Conservation (phyloP, 2,113 vertebrate species). For the Tiliqua scincoides region DNA sequence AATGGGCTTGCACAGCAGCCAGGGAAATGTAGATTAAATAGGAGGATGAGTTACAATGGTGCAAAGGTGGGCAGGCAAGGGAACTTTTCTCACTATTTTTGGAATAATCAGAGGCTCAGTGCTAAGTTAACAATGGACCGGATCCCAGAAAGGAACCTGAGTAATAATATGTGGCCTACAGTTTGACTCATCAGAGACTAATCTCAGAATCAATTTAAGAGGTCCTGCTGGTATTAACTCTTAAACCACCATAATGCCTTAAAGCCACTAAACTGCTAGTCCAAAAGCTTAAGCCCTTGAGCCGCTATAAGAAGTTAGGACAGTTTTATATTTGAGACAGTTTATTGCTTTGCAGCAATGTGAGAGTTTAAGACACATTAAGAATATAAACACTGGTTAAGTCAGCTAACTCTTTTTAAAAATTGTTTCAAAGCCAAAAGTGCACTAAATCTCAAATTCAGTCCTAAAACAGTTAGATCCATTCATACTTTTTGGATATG, state of each 20-base stretch:
- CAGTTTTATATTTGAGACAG: not conserved
- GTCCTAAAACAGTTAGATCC: no score
- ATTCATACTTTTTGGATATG: not conserved
- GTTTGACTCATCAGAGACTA: not conserved
- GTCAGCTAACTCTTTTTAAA: not conserved
- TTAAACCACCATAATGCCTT: not conserved
- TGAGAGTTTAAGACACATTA: not conserved
- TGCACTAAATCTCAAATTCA: not conserved
- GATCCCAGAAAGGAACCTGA: not conserved
- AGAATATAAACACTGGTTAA: not conserved
- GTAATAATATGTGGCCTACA: not conserved
- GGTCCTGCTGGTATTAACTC: conserved; percentile 8
- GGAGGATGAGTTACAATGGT: conserved; percentile 53
- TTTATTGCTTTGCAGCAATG: not conserved
- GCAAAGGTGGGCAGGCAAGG: conserved; percentile 31
- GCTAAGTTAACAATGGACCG: conserved; percentile 57
- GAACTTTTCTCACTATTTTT: not conserved
- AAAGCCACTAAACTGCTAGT: not conserved
- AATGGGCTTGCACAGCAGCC: conserved; percentile 47
- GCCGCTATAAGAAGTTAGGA: not conserved
- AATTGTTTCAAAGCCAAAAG: not conserved
- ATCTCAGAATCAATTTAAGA: not conserved
- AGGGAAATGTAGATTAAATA: conserved; percentile 49
- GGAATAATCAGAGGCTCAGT: conserved; percentile 39
- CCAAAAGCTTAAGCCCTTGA: not conserved